Evolutionary conservation across 53 echinoderm and acorn worm species (phyloP).

Genomic region (Arbacia lixula): DNA sequence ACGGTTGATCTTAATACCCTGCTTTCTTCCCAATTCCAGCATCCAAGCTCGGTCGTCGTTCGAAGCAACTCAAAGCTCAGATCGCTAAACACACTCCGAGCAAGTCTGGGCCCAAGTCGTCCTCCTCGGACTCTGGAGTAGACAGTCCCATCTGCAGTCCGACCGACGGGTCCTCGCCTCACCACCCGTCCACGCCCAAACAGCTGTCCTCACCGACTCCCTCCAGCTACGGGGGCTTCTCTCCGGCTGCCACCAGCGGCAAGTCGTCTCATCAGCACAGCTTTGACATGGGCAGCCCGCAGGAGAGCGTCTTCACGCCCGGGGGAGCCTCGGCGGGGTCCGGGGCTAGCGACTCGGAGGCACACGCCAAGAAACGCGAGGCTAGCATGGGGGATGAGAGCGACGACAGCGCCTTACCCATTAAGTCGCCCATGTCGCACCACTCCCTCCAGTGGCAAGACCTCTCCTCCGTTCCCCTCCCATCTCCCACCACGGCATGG

Average conservation of each 20-base stretch:
- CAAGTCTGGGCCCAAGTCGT: slow-evolving; percentile 2
- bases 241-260: background rate
- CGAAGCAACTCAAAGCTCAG: slow-evolving; percentile 54
- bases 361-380: background rate
- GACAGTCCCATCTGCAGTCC: slow-evolving; percentile 54
- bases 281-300: slow-evolving; percentile 2
- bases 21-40: no score
- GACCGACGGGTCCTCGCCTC: background rate
- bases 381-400: background rate
- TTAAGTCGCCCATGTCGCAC: slow-evolving; percentile 34
- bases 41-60: slow-evolving; percentile 63
- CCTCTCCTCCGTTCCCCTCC: slow-evolving; percentile 33
- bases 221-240: slow-evolving; percentile 27
- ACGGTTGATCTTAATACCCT: no score
- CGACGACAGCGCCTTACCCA: background rate
- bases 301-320: background rate
- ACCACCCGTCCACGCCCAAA: slow-evolving; percentile 32
- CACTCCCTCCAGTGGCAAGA: slow-evolving; percentile 48
- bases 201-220: slow-evolving; percentile 22
- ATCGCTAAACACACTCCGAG: slow-evolving; percentile 26
- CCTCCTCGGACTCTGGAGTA: slow-evolving; percentile 37
- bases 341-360: background rate
- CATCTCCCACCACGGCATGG: slow-evolving; percentile 37
- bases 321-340: background rate
- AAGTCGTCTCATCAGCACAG: background rate